phyloP scores from a whole-genome alignment of 2,888 invertebrate species.

The Autographa pulchrina region DNA sequence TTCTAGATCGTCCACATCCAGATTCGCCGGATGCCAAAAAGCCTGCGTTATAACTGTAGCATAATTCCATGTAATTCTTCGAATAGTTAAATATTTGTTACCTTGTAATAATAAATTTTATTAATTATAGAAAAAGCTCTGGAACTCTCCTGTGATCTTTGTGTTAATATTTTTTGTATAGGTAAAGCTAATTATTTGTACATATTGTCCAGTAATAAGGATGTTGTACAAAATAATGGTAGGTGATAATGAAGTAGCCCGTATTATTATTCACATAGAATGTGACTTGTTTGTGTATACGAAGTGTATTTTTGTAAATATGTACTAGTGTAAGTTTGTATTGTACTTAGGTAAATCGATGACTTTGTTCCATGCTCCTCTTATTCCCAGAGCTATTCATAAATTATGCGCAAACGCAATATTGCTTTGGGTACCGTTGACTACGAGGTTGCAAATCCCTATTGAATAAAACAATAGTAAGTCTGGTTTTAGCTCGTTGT shows the following conservation, averaged over 20 bases:
- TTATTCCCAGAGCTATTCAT: constrained; percentile 50
- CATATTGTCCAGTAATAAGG: constrained; percentile 48
- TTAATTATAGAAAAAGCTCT: constrained; percentile 79
- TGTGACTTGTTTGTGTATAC: constrained; percentile 68
- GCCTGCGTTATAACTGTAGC: constrained; percentile 85
- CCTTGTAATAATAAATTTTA: constrained; percentile 75
- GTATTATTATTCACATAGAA: constrained; percentile 68
- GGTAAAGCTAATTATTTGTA: constrained; percentile 64
- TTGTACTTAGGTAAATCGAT: constrained; percentile 35
- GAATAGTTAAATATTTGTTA: constrained; percentile 80
- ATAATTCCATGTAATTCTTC: constrained; percentile 65
- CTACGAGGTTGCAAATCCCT: constrained; percentile 47
- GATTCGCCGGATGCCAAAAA: constrained; percentile 88
- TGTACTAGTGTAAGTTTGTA: constrained; percentile 36
- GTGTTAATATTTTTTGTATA: constrained; percentile 77
- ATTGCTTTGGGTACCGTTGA: constrained; percentile 53
- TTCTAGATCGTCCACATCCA: constrained; percentile 85
- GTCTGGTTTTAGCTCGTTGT: constrained; percentile 53
- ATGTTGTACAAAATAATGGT: constrained; percentile 66
- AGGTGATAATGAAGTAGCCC: constrained; percentile 58
- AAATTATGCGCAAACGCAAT: constrained; percentile 60
- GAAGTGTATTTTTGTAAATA: constrained; percentile 61
- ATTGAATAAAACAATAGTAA: constrained; percentile 61
- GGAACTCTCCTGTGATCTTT: constrained; percentile 89
- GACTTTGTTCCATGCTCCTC: constrained; percentile 49